These are phyloP conservation scores for Melikaiella ostensackeni DNA, from an alignment of 2,888 invertebrate genomes.

Conservation along the genomic window DNA sequence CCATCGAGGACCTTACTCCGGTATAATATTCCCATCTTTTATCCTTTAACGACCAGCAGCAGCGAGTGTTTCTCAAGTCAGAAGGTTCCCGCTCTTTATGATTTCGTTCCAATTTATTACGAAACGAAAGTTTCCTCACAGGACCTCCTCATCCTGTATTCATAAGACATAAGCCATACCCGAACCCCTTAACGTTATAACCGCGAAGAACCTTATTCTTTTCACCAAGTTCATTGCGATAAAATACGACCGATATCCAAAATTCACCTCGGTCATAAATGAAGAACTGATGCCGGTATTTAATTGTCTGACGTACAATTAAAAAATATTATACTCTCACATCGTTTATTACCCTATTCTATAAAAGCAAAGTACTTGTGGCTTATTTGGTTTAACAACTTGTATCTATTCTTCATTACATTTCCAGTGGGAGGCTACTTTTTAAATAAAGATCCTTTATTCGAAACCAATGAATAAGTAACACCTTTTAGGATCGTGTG, in stretches of 20 bases:
- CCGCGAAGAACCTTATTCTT: conserved; percentile 31
- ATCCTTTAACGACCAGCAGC: conserved; percentile 67
- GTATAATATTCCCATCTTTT: conserved; percentile 72
- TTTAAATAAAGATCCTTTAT: not conserved
- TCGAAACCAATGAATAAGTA: conserved; percentile 6
- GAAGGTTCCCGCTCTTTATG: conserved; percentile 43
- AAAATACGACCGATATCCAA: conserved; percentile 25
- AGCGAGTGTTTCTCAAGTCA: conserved; percentile 51
- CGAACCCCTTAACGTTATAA: conserved; percentile 3
- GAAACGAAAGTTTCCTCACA: conserved; percentile 41
- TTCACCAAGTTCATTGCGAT: conserved; percentile 34
- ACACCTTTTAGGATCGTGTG: not conserved
- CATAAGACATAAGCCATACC: conserved; percentile 21
- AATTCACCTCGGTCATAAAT: conserved; percentile 23
- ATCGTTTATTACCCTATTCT: not conserved
- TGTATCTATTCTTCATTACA: not conserved
- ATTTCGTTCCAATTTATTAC: conserved; percentile 47
- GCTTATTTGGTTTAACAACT: not conserved
- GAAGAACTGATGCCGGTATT: conserved; percentile 18
- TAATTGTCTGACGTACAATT: conserved; percentile 21
- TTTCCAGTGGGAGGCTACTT: not conserved
- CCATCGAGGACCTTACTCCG: conserved; percentile 52
- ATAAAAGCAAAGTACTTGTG: not conserved
- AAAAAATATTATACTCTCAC: not conserved
- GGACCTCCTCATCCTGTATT: conserved; percentile 44